phyloP scores from a whole-genome alignment of 2,113 vertebrate genomes.

The Cyprinus carpio region DNA sequence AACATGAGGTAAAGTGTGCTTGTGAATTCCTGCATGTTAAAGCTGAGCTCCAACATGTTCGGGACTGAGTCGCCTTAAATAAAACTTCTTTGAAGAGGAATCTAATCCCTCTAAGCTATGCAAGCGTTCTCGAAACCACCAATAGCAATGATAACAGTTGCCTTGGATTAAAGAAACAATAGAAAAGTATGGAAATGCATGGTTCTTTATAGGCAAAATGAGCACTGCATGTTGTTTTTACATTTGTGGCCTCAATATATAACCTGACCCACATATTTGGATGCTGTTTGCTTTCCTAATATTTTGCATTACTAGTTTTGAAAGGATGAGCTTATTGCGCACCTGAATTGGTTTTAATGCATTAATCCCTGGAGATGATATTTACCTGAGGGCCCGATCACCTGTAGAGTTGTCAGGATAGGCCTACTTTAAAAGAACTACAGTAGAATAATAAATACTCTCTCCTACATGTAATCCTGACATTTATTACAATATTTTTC shows the following conservation, averaged over 20 bases:
- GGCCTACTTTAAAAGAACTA: neutral
- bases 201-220: neutral
- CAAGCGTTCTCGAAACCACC: neutral
- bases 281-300: neutral
- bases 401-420: neutral
- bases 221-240: neutral
- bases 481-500: no score
- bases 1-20: neutral
- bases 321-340: neutral
- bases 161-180: neutral
- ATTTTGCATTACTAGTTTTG: neutral
- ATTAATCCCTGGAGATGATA: neutral
- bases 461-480: no score
- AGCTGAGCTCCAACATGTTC: constrained; percentile 13
- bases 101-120: constrained; percentile 38
- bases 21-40: constrained; percentile 43
- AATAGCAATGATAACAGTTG: constrained; percentile 34
- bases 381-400: neutral
- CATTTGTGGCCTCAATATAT: neutral
- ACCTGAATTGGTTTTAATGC: neutral
- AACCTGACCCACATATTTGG: constrained; percentile 18
- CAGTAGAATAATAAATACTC: neutral
- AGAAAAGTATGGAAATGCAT: neutral
- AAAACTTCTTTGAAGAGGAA: constrained; percentile 53
- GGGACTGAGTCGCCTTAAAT: neutral